Evolutionary conservation across 2,888 invertebrate genomes (phyloP), one percentile per base, ranked within the genome.

Genomic region (Apoderus coryli): DNA sequence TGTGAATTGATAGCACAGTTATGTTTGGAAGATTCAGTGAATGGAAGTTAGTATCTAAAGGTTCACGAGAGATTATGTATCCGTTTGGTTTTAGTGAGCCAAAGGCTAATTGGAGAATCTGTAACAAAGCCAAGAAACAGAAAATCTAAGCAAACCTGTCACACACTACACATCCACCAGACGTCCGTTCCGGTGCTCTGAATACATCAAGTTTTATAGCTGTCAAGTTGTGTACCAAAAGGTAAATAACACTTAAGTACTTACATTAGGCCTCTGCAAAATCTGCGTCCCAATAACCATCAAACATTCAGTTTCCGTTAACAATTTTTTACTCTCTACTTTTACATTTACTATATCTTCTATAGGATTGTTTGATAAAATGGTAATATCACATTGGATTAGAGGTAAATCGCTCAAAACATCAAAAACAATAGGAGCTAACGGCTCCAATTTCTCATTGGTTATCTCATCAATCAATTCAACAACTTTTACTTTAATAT

Each of bases 401-500:
- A 77, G 50, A 0, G 80, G 80, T 25, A 76, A 51, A 44, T 82
- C 76, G 22, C 66, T 70, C 0, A 82, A 58, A 0, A 70, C 57
- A 3, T 72, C 64, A 4, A 59, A 54, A 5, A 84, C 60, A 10
- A 59, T 41, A 2, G 19, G n/a, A 19, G 19, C 19, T 6, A 19
- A n/a, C 6, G 19, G 7, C n/a, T 19, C 19, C 6, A n/a, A 7
- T 19, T 6, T 6, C n/a, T 19, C 19, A 6, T 19, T 19, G n/a
- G 19, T 19, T 19, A n/a, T n/a, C n/a, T 19, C 19, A n/a, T 47
- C 19, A n/a, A 19, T 19, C n/a, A 19, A 19, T 19, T 19, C 47
- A 2, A 46, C 40, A 3, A 31, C 41, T 32, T 46, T 47, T 2
- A 77, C 63, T 59, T 74, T 76, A 36, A 65, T 32, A 10, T 55